Percentiles rank a stretch among this genome's conserved stretches.
Conservation (phyloP, 2,888 invertebrate genomes). For the Drosophila koepferae region DNA sequence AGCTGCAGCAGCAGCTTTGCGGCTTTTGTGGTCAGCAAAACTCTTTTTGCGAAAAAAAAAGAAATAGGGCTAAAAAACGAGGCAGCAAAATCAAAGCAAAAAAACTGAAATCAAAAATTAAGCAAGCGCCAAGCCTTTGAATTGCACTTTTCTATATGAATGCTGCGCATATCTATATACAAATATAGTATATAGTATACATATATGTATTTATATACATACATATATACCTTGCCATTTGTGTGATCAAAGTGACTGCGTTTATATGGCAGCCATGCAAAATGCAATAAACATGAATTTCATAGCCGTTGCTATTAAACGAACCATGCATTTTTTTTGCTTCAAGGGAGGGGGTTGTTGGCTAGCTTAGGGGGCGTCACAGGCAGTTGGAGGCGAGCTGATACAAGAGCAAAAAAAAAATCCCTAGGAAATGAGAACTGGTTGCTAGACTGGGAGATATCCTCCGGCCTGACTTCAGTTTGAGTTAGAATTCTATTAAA, state of each 20-base stretch:
- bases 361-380: constrained; percentile 17
- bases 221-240: constrained; percentile 7
- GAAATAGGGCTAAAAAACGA: constrained; percentile 8
- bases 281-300: constrained; percentile 72
- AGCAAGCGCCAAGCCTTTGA: constrained; percentile 46
- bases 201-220: constrained; percentile 7
- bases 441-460: not conserved
- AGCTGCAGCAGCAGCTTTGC: constrained; percentile 35
- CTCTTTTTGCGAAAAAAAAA: constrained; percentile 32
- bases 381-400: not conserved
- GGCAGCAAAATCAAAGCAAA: constrained; percentile 29
- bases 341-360: constrained; percentile 2
- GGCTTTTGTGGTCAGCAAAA: constrained; percentile 59
- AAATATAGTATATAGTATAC: not conserved
- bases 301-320: constrained; percentile 65
- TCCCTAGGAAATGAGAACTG: too few relatives aligned
- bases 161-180: not conserved
- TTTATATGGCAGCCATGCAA: constrained; percentile 51
- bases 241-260: constrained; percentile 28
- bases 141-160: constrained; percentile 13
- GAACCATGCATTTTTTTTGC: constrained; percentile 64
- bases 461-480: not conserved
- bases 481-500: accelerated
- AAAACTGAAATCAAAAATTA: constrained; percentile 53
- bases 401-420: constrained; percentile 12